phyloP scores from a whole-genome alignment of 1,140 invertebrate species.

The Ceratosolen solmsi region DNA sequence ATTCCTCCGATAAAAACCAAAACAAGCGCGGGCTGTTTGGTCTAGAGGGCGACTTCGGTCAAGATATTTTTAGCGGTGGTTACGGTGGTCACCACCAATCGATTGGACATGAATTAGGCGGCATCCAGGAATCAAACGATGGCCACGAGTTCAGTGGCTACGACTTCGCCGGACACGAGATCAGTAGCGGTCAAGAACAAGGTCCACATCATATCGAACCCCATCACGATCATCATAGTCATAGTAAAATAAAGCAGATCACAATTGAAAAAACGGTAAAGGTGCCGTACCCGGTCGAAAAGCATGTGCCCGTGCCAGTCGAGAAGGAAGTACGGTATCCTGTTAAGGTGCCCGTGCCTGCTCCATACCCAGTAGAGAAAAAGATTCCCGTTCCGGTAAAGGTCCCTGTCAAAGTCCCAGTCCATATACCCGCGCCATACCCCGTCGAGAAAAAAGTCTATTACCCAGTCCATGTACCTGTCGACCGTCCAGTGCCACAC shows the following conservation, averaged over 20 bases:
- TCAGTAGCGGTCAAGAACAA: neutral
- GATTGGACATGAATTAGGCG: slow-evolving; percentile 62
- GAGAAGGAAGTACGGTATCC: slow-evolving; percentile 68
- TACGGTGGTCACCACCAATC: no score
- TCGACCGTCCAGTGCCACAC: slow-evolving; percentile 68
- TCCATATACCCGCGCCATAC: slow-evolving; percentile 69
- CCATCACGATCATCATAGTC: slow-evolving; percentile 61
- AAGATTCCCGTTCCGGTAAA: slow-evolving; percentile 70
- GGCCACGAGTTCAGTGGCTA: slow-evolving; percentile 48
- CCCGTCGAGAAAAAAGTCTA: slow-evolving; percentile 67
- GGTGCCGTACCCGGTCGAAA: slow-evolving; percentile 76
- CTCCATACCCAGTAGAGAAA: slow-evolving; percentile 68
- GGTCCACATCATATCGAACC: neutral
- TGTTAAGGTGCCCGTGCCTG: slow-evolving; percentile 66
- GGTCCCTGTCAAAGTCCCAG: slow-evolving; percentile 73
- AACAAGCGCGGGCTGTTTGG: slow-evolving; percentile 79
- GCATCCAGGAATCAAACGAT: slow-evolving; percentile 55
- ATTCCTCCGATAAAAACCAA: slow-evolving; percentile 75
- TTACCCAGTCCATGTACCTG: slow-evolving; percentile 62
- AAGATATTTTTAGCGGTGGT: slow-evolving; percentile 51
- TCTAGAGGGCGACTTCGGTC: slow-evolving; percentile 71
- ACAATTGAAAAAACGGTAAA: slow-evolving; percentile 81
- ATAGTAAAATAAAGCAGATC: slow-evolving; percentile 74
- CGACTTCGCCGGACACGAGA: slow-evolving; percentile 28
- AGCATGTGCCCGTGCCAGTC: slow-evolving; percentile 71